Conservation (phyloP, 23 tunicate genomes). For the Corella eumyota region DNA sequence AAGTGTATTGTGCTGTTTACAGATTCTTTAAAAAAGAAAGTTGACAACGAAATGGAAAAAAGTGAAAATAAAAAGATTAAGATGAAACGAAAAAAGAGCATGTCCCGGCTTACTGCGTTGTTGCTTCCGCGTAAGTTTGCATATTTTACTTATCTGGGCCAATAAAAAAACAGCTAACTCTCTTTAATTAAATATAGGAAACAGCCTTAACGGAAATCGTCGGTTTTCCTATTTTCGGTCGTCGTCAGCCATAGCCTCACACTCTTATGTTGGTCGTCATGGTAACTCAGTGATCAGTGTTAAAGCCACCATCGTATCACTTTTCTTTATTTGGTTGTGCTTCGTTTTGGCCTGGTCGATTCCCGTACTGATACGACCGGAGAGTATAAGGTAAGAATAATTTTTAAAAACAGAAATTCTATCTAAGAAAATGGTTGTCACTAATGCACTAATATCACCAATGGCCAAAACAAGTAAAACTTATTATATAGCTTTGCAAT, state of each 20-base stretch:
- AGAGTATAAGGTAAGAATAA: not conserved
- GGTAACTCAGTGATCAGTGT: slow-evolving; percentile 67
- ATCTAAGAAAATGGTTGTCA: too few species aligned
- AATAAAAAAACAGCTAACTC: too few species aligned
- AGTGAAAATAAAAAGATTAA: not conserved
- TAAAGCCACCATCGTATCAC: slow-evolving; percentile 13
- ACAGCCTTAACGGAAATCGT: too few species aligned
- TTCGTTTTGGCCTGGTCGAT: slow-evolving; percentile 27
- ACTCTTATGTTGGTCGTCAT: slow-evolving; percentile 73
- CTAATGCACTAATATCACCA: too few species aligned
- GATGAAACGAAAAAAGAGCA: slow-evolving; percentile 2
- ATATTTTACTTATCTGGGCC: not conserved
- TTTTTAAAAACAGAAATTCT: too few species aligned
- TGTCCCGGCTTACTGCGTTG: slow-evolving; percentile 4
- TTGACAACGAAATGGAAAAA: too few species aligned
- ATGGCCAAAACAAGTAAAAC: too few species aligned
- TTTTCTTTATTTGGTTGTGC: slow-evolving; percentile 24
- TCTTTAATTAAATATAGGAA: too few species aligned
- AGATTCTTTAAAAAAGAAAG: too few species aligned
- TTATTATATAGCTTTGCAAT: too few species aligned
- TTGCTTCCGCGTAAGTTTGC: not conserved
- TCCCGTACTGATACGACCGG: slow-evolving; percentile 15
- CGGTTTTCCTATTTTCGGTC: too few species aligned
- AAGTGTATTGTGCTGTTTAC: too few species aligned
- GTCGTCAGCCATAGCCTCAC: slow-evolving; percentile 3